These are phyloP conservation scores for Engraulis encrasicolus DNA, from an alignment of 2,113 vertebrate species.

Conservation along the genomic window DNA sequence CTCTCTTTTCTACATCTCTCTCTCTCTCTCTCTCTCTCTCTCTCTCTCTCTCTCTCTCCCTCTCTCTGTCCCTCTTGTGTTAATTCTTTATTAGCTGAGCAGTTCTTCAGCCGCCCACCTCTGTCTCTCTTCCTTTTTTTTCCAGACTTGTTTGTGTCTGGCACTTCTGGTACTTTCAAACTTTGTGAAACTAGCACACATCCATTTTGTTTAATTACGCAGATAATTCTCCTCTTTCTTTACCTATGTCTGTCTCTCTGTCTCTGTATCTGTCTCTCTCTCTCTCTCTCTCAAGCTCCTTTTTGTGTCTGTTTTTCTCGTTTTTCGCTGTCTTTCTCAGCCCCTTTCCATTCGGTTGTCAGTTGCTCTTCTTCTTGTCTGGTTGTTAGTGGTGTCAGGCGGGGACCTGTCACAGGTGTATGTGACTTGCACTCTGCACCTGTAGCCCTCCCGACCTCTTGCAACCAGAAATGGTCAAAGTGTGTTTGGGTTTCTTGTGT, in stretches of 20 bases:
- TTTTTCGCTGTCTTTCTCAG: too few species aligned
- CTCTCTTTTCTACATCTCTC: conserved; percentile 28
- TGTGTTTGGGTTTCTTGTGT: too few species aligned
- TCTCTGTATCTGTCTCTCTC: conserved; percentile 3
- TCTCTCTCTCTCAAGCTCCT: conserved; percentile 13
- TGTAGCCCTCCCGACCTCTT: too few species aligned
- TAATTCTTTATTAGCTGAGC: too few species aligned
- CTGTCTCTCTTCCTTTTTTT: too few species aligned
- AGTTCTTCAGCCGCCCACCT: too few species aligned
- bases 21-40: conserved; percentile 22
- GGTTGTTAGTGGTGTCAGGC: background rate
- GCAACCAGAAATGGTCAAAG: too few species aligned
- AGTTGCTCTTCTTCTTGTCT: background rate
- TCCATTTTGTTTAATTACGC: background rate
- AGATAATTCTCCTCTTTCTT: background rate
- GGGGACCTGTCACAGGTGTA: background rate
- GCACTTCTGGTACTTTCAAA: background rate
- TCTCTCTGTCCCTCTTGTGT: conserved; percentile 12
- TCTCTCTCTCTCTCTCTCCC: background rate
- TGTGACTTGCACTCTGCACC: background rate
- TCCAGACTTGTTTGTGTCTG: conserved; percentile 24
- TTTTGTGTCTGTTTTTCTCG: too few species aligned
- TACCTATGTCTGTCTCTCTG: background rate
- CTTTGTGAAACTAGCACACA: too few species aligned
- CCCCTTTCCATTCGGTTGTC: background rate